Evolutionary conservation across 2,888 invertebrate species (phyloP).

Genomic region (Idaea dimidiata): DNA sequence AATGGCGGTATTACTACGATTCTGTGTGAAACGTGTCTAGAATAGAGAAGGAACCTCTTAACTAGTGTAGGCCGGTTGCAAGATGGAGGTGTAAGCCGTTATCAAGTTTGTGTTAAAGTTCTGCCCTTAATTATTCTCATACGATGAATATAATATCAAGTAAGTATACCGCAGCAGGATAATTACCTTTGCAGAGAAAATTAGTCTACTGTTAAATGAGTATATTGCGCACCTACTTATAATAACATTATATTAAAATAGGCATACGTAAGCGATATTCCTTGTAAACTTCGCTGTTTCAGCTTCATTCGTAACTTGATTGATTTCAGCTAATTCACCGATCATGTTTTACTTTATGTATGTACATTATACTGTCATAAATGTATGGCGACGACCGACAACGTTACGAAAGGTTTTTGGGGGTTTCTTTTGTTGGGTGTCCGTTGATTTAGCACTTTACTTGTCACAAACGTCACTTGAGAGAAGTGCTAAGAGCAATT

Average conservation of each 20-base stretch:
- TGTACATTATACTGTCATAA: background rate
- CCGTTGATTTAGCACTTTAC: too few relatives aligned
- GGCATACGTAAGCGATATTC: conserved; percentile 1
- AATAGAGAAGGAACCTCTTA: conserved; percentile 17
- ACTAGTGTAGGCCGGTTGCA: conserved; percentile 32
- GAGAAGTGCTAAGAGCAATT: too few relatives aligned
- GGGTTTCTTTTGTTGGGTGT: too few relatives aligned
- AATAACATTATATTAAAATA: background rate
- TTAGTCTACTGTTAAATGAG: conserved; percentile 47
- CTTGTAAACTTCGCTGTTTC: background rate
- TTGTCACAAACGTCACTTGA: too few relatives aligned
- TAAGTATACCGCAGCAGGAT: conserved; percentile 47
- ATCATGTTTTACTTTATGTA: background rate
- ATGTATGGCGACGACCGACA: too few relatives aligned
- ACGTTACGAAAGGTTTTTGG: too few relatives aligned
- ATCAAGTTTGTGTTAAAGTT: conserved; percentile 53
- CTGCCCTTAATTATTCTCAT: conserved; percentile 56
- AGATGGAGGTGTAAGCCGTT: conserved; percentile 42
- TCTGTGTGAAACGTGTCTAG: conserved; percentile 15
- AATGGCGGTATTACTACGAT: background rate
- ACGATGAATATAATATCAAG: conserved; percentile 61
- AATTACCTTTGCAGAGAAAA: conserved; percentile 57
- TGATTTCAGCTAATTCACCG: background rate
- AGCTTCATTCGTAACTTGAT: background rate
- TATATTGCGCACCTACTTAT: background rate